phyloP scores from a whole-genome alignment of 2,888 invertebrate species.

The Cheiracanthium punctorium region DNA sequence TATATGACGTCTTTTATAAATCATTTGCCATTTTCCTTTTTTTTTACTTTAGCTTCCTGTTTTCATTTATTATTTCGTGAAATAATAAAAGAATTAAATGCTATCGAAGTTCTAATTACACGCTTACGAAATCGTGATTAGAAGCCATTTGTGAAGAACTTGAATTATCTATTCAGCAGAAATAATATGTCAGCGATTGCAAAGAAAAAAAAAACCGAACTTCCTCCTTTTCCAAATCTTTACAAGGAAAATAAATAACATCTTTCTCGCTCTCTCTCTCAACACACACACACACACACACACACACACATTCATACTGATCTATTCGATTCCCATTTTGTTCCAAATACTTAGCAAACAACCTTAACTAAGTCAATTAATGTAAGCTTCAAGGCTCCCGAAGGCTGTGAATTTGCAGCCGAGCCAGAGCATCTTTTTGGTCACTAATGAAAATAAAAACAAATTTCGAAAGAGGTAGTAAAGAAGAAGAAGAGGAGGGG shows the following conservation, averaged over 20 bases:
- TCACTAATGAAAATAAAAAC: slow-evolving; percentile 23
- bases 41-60: too few species aligned
- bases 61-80: background rate
- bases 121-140: background rate
- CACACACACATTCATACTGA: background rate
- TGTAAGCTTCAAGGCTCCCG: slow-evolving; percentile 4
- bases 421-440: background rate
- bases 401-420: background rate
- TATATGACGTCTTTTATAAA: too few species aligned
- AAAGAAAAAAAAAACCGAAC: background rate
- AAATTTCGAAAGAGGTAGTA: background rate
- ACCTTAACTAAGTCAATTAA: slow-evolving; percentile 13
- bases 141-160: background rate
- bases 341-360: slow-evolving; percentile 10
- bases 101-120: background rate
- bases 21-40: too few species aligned
- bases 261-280: too few species aligned
- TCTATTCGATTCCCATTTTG: slow-evolving; percentile 8
- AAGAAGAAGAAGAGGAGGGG: background rate
- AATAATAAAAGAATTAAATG: background rate
- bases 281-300: too few species aligned
- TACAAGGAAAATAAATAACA: background rate
- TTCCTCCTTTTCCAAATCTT: background rate
- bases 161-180: background rate
- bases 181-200: background rate